Percentiles rank a stretch among this genome's conserved stretches.
Conservation (phyloP, 2,888 invertebrate species). For the Melolontha melolontha region DNA sequence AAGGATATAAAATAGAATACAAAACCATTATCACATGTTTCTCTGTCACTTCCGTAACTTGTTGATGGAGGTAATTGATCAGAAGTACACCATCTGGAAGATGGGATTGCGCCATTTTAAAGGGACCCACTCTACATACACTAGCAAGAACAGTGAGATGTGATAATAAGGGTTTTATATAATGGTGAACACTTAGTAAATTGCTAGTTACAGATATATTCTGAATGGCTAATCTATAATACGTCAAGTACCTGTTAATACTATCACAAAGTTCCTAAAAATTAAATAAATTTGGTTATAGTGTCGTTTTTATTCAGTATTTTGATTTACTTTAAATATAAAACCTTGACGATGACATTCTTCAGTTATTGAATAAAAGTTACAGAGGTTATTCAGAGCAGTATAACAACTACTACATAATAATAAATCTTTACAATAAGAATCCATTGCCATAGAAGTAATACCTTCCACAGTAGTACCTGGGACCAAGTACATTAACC, state of each 20-base stretch:
- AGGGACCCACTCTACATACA: conserved; percentile 68
- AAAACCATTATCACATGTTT: conserved; percentile 69
- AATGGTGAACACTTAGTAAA: conserved; percentile 58
- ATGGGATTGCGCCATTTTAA: conserved; percentile 50
- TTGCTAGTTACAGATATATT: conserved; percentile 56
- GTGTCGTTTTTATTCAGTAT: too few species aligned
- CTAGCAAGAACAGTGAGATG: conserved; percentile 70
- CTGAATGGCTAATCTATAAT: conserved; percentile 68
- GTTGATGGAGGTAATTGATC: conserved; percentile 75
- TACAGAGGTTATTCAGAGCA: conserved; percentile 58
- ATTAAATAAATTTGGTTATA: conserved; percentile 19
- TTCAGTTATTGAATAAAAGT: conserved; percentile 50
- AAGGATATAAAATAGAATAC: conserved; percentile 65
- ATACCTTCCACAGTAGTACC: conserved; percentile 58
- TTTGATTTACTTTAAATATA: conserved; percentile 57
- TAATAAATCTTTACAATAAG: conserved; percentile 58
- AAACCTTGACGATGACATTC: conserved; percentile 58
- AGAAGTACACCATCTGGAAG: conserved; percentile 69
- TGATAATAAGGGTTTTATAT: conserved; percentile 67
- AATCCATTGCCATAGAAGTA: conserved; percentile 54
- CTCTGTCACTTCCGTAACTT: conserved; percentile 72
- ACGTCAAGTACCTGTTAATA: conserved; percentile 70
- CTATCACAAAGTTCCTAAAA: conserved; percentile 74
- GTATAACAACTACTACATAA: conserved; percentile 60
- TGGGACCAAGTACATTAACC: conserved; percentile 55